Evolutionary conservation across 2,113 vertebrate genomes (phyloP).

Genomic region (Passerina amoena): DNA sequence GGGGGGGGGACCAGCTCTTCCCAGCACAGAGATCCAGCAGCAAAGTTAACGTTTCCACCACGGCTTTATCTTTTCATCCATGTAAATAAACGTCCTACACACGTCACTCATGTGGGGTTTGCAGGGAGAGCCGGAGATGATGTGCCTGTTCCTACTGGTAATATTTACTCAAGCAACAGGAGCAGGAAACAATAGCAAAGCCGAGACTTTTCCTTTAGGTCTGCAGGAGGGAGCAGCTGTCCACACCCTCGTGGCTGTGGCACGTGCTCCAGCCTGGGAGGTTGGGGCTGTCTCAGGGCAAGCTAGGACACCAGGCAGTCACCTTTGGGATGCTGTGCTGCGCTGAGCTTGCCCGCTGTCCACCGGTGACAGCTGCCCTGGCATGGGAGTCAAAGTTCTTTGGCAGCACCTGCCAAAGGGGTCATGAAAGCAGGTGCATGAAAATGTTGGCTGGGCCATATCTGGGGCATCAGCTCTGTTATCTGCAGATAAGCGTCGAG

Average conservation of each 20-base stretch:
- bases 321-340: fast-evolving
- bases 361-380: fast-evolving
- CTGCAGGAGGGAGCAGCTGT: constrained; percentile 10
- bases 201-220: constrained; percentile 34
- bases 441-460: background rate
- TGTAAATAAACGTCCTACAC: constrained; percentile 56
- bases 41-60: constrained; percentile 51
- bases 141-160: constrained; percentile 66
- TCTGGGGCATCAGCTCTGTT: background rate
- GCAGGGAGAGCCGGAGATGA: constrained; percentile 58
- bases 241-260: background rate
- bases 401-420: background rate
- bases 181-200: constrained; percentile 63
- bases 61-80: constrained; percentile 56
- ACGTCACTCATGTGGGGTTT: constrained; percentile 40
- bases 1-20: background rate
- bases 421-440: fast-evolving
- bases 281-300: background rate
- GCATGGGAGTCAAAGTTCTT: background rate
- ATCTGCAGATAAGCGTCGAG: background rate
- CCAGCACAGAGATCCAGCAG: constrained; percentile 16
- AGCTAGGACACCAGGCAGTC: background rate
- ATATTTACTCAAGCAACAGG: constrained; percentile 64
- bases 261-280: background rate
- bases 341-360: background rate